Evolutionary conservation across 2,113 vertebrate species (phyloP), one percentile per base, ranked within the genome.

Genomic region (Glaucomys volans): DNA sequence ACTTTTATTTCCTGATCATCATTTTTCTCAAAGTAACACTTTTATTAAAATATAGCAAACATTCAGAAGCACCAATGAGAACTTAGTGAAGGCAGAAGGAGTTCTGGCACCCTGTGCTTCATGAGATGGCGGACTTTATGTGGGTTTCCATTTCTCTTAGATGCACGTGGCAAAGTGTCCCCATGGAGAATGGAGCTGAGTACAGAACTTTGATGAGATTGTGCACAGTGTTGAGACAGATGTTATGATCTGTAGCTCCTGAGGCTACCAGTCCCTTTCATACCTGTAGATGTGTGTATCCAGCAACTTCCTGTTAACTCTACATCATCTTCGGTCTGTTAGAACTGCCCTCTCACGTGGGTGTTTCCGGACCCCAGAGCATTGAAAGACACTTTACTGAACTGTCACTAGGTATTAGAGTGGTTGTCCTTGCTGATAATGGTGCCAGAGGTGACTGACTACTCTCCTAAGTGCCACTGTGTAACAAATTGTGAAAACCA

Each of bases 61-160:
- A 77, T 40, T 91, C 90, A 57, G 30, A 94, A 84, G 77, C 57
- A 40, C 16, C 37, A 8, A 52, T 14, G 11, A n/a, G 28, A 35
- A 54, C 59, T 77, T 59, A 22, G 47, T 11, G 3, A 59, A 82
- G 62, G 26, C 32, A 74, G 30, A 93, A n/a, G 4, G 5, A 30
- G 59, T 76, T 8, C 1, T 16, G 24, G 7, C 13, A 66, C 37
- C 22, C 14, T 12, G 88, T 81, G 20, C 30, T 72, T 66, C 37
- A 54, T 26, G 32, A 12, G 32, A 8, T 40, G 2, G 2, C 5
- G 90, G 72, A 64, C n/a, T 35, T 52, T 47, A 37, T 35, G 11
- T 47, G 16, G 10, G 87, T 87, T 81, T 90, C 22, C 26, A 24
- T 83, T 90, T 96, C 59, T 94, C 37, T 91, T 10, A 57, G 16